Base-by-base conservation (phyloP, 2,113 vertebrate genomes). In the Malaclemys terrapin region DNA sequence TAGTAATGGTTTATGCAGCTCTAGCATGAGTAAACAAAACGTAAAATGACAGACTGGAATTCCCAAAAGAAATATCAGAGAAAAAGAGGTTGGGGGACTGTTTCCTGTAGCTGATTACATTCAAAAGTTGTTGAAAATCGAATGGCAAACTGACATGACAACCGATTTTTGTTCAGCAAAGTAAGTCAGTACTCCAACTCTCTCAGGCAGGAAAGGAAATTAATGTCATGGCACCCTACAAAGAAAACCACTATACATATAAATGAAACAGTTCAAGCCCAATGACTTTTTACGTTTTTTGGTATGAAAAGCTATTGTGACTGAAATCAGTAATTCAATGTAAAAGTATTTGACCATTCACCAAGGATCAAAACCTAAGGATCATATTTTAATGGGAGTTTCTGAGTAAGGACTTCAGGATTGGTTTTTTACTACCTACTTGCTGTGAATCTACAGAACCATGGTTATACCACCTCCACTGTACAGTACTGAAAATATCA, bases 321-420 rank as follows among this genome's bases (percentile, higher is more conserved):
- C 10, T 82, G 13, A 1, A 87, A 76, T 27, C 22, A 31, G 6
- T 87, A 95, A 59, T 42, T 96, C 80, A 76, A 47, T 90, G 38
- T 1, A 42, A 85, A 50, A 85, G 1, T 1, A 9, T 82, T 49
- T 59, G 5, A 27, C 3, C 42, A 84, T 92, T 84, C 72, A 47
- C n/a, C 47, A 80, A 86, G 8, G 3, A 3, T 75, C 38, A 81
- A 91, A 90, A 42, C 22, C 1, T 47, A 50, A 53, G 35, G 27
- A 82, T 94, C 35, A 22, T 31, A 6, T 62, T 75, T 38, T 19
- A 75, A 20, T 38, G 69, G 20, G 69, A 75, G 69, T 75, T 42
- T 85, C 42, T 49, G 17, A 88, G 56, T 69, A 45, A 1, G 0
- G 19, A 50, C 45, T 3, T n/a, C 65, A 20, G 14, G 22, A 1